A percentile compares a stretch with the other conserved stretches of the same genome.
phyloP scores from a whole-genome alignment of 2,797 vertebrate species.

The Etheostoma perlongum region DNA sequence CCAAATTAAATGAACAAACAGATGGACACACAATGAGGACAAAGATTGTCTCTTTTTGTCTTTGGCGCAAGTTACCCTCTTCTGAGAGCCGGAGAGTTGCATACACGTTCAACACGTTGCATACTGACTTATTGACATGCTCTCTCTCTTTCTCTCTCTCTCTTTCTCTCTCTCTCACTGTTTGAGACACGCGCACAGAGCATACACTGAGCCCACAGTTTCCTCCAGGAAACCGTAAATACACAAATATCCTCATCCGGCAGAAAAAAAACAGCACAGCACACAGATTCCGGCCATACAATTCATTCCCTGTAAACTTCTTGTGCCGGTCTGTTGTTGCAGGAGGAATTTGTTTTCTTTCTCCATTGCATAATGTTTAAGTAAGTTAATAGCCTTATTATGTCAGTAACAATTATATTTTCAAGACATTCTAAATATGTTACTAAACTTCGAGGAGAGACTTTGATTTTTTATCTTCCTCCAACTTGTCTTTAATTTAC shows the following conservation, averaged over 20 bases:
- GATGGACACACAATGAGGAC: neutral
- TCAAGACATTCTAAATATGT: neutral
- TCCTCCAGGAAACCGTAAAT: slow-evolving; percentile 91
- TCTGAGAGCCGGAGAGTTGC: slow-evolving; percentile 1
- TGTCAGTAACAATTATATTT: slow-evolving; percentile 4
- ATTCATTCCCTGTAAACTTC: slow-evolving; percentile 44
- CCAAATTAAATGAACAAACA: neutral
- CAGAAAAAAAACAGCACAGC: slow-evolving; percentile 59
- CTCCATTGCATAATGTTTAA: slow-evolving; percentile 53
- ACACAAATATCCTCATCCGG: slow-evolving; percentile 79
- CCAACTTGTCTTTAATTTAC: neutral
- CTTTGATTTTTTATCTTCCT: neutral
- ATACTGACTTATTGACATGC: slow-evolving; percentile 64
- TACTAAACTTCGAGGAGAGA: neutral
- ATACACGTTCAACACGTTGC: slow-evolving; percentile 54
- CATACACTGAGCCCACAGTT: slow-evolving; percentile 81
- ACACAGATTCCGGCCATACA: slow-evolving; percentile 71
- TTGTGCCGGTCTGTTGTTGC: slow-evolving; percentile 44
- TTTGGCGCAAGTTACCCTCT: slow-evolving; percentile 16
- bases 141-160: slow-evolving; percentile 17
- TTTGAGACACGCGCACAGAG: slow-evolving; percentile 75
- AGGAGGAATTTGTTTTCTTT: slow-evolving; percentile 68
- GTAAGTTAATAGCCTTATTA: slow-evolving; percentile 27
- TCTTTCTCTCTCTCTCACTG: slow-evolving; percentile 20
- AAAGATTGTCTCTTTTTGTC: neutral